phyloP scores from a whole-genome alignment of 1,140 invertebrate genomes.

The Reticulitermes speratus region DNA sequence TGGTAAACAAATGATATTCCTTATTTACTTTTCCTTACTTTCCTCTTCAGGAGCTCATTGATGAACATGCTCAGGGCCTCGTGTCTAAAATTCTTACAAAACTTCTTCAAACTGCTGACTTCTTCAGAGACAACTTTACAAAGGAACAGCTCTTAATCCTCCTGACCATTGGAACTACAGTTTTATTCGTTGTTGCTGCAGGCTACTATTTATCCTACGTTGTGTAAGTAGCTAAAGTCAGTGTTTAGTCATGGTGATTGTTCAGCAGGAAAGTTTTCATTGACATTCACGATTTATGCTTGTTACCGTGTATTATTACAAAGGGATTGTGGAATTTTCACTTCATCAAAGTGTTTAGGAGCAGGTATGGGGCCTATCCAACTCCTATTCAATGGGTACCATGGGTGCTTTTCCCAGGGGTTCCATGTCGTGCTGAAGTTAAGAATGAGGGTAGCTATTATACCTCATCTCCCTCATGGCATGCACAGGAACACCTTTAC shows the following conservation, averaged over 20 bases:
- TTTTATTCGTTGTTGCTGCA: constrained; percentile 74
- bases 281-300: neutral
- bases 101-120: constrained; percentile 69
- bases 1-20: neutral
- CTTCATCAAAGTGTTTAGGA: no score
- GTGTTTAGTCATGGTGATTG: neutral
- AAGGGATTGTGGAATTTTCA: no score
- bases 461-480: no score
- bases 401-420: no score
- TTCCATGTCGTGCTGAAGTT: no score
- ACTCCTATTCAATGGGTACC: no score
- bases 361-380: no score
- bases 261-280: constrained; percentile 32
- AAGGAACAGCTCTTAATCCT: constrained; percentile 80
- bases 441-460: no score
- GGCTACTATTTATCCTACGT: constrained; percentile 89
- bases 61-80: constrained; percentile 70
- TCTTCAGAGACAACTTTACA: constrained; percentile 69
- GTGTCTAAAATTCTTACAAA: constrained; percentile 67
- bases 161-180: constrained; percentile 77
- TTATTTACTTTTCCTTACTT: neutral
- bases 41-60: constrained; percentile 61
- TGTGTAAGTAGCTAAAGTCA: constrained; percentile 58
- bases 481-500: no score
- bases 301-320: no score